Conservation (phyloP, 2,888 invertebrate species). For the Thera obeliscata region DNA sequence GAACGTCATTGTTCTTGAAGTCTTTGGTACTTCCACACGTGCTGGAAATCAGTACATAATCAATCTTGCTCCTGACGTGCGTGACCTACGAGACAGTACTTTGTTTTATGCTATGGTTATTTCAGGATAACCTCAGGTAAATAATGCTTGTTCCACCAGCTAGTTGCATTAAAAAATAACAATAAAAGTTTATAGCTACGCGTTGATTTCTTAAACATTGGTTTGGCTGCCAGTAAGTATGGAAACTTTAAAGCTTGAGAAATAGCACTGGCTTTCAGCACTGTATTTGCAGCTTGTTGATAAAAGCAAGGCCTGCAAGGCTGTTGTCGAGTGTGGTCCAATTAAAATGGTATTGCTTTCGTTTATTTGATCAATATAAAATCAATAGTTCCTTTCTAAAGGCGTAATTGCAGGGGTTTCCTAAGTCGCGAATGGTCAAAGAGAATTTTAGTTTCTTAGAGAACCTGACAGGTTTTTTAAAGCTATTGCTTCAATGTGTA, state of each 20-base stretch:
- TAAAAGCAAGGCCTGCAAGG: constrained; percentile 16
- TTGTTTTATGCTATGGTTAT: too few relatives aligned
- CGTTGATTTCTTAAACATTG: neutral
- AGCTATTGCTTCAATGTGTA: too few relatives aligned
- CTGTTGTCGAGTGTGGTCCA: constrained; percentile 21
- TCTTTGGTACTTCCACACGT: constrained; percentile 6
- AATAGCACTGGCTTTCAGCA: constrained; percentile 33
- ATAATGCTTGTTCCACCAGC: too few relatives aligned
- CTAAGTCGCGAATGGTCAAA: neutral
- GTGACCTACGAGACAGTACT: too few relatives aligned
- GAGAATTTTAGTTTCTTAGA: neutral
- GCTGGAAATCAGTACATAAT: neutral
- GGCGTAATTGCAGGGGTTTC: neutral
- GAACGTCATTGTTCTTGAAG: constrained; percentile 35
- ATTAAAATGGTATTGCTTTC: constrained; percentile 30
- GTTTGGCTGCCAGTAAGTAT: neutral
- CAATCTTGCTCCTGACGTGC: too few relatives aligned
- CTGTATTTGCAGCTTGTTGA: constrained; percentile 25
- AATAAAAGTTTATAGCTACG: neutral
- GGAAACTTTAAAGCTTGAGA: constrained; percentile 28
- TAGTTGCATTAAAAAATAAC: neutral
- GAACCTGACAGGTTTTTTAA: neutral
- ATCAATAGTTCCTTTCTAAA: constrained; percentile 4
- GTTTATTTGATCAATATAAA: constrained; percentile 21
- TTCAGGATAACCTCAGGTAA: too few relatives aligned